Evolutionary conservation across 2,888 invertebrate genomes (phyloP), one percentile per base, ranked within the genome.

Genomic region (Panorpa germanica): DNA sequence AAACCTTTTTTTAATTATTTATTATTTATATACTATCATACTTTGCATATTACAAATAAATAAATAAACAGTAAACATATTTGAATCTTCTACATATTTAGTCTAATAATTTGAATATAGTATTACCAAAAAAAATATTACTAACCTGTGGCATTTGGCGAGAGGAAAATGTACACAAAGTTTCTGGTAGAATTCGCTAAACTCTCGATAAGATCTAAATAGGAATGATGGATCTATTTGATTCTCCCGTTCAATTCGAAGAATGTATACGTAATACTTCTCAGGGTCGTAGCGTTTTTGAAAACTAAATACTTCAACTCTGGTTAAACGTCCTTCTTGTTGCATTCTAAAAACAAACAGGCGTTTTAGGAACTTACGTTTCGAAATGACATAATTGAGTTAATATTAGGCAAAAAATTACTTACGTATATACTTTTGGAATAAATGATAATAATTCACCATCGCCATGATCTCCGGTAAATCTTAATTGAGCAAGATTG

Each of bases 241-340:
- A 26, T 73, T 73, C 41, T 78, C 80, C 31, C 95, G 62, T 45
- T 74, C 76, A 19, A 95, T 80, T 39, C 75, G 67, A 39, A 83
- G 59, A 38, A 85, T 76, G 50, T 85, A 90, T 42, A 95, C 90
- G 54, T 98, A 98, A 62, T 90, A 88, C 61, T 96, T 96, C 48
- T 91, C 93, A 9, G 93, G 91, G 48, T 85, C 86, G 52, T 91
- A 93, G 40, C 91, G 73, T 52, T 98, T 98, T 55, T 91, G 85
- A 53, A 76, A 90, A 36, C 80, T 78, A 36, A 80, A 69, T 7
- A 95, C 82, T 47, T 77, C 75, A 1, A 93, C 85, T 38, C 71
- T 70, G 25, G 69, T 70, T 24, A 98, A 64, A 5, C 81, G 72
- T 2, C 95, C 95, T 57, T 96, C 96, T 46, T 77, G 78, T 24